These are phyloP conservation scores for Penaeus indicus DNA, from an alignment of 1,140 invertebrate species.

Conservation along the genomic window DNA sequence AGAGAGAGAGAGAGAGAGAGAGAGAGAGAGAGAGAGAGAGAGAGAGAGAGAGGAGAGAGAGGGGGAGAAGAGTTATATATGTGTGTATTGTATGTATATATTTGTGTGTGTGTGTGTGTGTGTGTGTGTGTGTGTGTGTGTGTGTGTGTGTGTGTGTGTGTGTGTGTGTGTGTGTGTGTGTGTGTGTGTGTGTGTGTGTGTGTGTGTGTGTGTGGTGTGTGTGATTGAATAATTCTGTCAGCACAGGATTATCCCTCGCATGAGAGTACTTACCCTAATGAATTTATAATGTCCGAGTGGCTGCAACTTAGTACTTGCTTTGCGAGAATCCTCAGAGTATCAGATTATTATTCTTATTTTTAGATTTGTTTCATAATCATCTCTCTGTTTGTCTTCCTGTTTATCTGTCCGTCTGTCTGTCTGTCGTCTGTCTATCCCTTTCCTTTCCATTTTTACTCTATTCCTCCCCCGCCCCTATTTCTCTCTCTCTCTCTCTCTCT, in stretches of 20 bases:
- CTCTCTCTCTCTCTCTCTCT: too few species aligned
- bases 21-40: not conserved
- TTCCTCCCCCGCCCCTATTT: not conserved
- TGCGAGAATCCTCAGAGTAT: too few species aligned
- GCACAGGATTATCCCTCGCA: too few species aligned
- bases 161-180: conserved; percentile 29
- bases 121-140: conserved; percentile 9
- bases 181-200: conserved; percentile 24
- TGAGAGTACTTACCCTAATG: too few species aligned
- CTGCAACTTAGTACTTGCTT: too few species aligned
- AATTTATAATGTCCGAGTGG: too few species aligned
- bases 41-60: not conserved
- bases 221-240: not conserved
- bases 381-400: too few species aligned
- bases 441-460: not conserved
- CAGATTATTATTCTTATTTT: too few species aligned
- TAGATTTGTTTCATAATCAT: too few species aligned
- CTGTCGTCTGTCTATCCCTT: not conserved
- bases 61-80: not conserved
- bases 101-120: not conserved
- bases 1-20: not conserved
- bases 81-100: not conserved
- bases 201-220: not conserved
- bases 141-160: conserved; percentile 30
- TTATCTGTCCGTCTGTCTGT: not conserved